Base-by-base conservation (phyloP, 2,888 invertebrate species). In the Dicycla oo region DNA sequence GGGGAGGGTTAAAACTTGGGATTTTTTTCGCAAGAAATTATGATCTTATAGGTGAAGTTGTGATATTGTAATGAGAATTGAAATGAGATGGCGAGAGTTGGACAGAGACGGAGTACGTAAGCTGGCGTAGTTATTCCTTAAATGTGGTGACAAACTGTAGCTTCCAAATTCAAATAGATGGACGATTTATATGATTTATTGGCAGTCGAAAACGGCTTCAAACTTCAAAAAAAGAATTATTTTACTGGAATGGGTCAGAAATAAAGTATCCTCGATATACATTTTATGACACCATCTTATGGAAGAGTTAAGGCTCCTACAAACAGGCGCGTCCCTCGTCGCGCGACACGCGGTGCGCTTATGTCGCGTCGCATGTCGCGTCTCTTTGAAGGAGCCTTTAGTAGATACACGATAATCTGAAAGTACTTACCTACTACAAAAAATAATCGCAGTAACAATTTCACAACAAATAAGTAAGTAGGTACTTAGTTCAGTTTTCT, bases 1-100 rank as follows among this genome's bases (percentile, higher is more conserved):
- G 80, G 68, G 80, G 83, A 82, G 83, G 86, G 84, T 82, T 81
- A 79, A 82, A 79, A 82, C 80, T 83, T 83, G 76, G 75, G 73
- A 38, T 80, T 87, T 86, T 86, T 88, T 87, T 84, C 78, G 58
- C 75, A 74, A 83, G 78, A 78, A 87, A 88, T 87, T 89, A 90
- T 86, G 87, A 83, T 79, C 86, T 89, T 89, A 89, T 85, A 87
- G 87, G 82, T 75, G 83, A 89, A 89, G 81, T 89, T 89, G 86
- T 83, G 84, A 88, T 85, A 84, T 86, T 86, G 88, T 84, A 85
- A 87, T 87, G 82, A 83, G 81, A 83, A 62, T 76, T 61, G 69
- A 69, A 84, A 80, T 73, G 81, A 60, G 80, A 80, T 34, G 71
- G 76, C 23, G 68, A 62, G 61, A 45, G 58, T 56, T 51, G 2